phyloP scores from a whole-genome alignment of 1,140 invertebrate species.

The Danaus plexippus region DNA sequence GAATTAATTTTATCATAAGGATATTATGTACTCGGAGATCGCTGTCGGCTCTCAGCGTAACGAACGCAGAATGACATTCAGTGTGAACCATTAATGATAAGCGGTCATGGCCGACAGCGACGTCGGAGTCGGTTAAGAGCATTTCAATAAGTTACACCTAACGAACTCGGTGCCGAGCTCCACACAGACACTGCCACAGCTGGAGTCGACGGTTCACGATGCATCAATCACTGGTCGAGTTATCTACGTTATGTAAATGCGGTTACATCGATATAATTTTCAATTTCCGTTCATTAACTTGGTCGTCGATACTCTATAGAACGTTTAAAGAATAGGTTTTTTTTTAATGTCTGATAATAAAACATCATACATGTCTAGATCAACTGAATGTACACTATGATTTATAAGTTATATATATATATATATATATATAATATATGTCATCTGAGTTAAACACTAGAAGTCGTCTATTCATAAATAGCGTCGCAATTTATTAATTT shows the following conservation, averaged over 20 bases:
- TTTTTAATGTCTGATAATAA: constrained; percentile 28
- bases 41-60: constrained; percentile 24
- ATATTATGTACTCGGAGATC: constrained; percentile 23
- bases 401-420: constrained; percentile 51
- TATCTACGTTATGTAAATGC: constrained; percentile 52
- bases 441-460: constrained; percentile 63
- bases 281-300: constrained; percentile 44
- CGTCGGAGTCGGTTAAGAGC: constrained; percentile 18
- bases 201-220: no score
- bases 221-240: constrained; percentile 32
- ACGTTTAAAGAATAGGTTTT: constrained; percentile 19
- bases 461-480: constrained; percentile 63
- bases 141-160: no score
- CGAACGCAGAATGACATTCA: constrained; percentile 28
- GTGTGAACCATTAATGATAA: constrained; percentile 44
- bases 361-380: constrained; percentile 60
- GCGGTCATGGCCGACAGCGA: constrained; percentile 32
- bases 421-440: constrained; percentile 60
- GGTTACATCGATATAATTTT: constrained; percentile 38
- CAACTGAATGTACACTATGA: constrained; percentile 55
- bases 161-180: no score
- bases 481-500: constrained; percentile 61
- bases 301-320: constrained; percentile 59
- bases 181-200: no score
- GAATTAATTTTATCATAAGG: constrained; percentile 16